Evolutionary conservation across 1,140 invertebrate genomes (phyloP), one percentile per base, ranked within the genome.

Genomic region (Philopotamus ludificatus): DNA sequence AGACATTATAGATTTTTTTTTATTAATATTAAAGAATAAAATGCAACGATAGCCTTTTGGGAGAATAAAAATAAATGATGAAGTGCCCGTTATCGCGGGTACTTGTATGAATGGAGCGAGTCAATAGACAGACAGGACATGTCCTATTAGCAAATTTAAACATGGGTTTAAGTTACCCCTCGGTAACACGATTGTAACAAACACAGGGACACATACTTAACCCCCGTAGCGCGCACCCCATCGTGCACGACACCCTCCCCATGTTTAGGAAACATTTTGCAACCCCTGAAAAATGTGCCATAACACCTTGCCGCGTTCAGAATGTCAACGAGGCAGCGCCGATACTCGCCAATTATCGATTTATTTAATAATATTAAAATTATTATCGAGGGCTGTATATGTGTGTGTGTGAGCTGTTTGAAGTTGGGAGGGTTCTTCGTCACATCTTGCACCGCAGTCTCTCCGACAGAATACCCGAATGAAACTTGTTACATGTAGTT

Each of bases 131-230:
- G 45, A 65, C 47, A 55, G 54, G 57, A 60, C 47, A 53, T 44
- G 63, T 51, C 55, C 51, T 50, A 58, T 65, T 65, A 65, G 63
- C 63, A 42, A 62, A 62, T 62, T 55, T 63, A 63, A 54, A 63
- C 62, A 63, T 34, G 62, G 53, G 62, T 54, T 45, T 41, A 22
- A 23, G 10, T 55, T 55, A 62, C 59, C 59, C 59, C 59, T 62
- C 47, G 45, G 28, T 51, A 21, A 34, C 47, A 23, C 28, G 47
- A 60, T 45, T 60, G 57, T 39, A 60, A 45, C 60, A 44, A 51
- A 62, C 49, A 53, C 50, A 53, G 16, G 16, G 50, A 23, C 50
- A 62, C 47, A 28, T 44, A 62, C 60, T 62, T 62, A 62, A 62
- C 60, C 47, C 44, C 44, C 1, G 18, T 20, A 4, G 18, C 21